phyloP scores from a whole-genome alignment of 2,113 vertebrate genomes.

The Brachypteracias leptosomus region DNA sequence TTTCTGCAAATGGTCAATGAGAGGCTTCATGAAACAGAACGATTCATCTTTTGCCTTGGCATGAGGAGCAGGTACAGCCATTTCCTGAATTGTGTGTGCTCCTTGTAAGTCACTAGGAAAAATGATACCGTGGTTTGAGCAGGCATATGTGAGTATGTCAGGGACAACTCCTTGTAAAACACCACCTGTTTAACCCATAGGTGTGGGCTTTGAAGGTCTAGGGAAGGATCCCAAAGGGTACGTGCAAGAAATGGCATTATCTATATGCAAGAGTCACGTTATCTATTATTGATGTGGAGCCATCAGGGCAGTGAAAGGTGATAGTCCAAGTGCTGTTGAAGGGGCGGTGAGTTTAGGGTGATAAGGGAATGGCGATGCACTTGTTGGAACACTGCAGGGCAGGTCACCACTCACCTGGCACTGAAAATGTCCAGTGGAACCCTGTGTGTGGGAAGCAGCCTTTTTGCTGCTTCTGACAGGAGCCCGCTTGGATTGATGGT shows the following conservation, averaged over 20 bases:
- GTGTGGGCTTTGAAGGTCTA: neutral
- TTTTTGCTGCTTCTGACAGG: neutral
- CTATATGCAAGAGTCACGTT: neutral
- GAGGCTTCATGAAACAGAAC: neutral
- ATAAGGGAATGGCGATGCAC: neutral
- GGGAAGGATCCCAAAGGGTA: neutral
- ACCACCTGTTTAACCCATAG: rapidly evolving
- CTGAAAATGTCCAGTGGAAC: neutral
- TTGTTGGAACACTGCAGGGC: neutral
- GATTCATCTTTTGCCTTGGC: neutral
- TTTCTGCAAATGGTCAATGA: neutral
- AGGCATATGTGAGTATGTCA: neutral
- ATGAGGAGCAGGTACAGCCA: neutral
- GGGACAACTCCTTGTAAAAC: neutral
- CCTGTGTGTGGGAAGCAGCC: neutral
- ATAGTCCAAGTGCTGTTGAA: neutral
- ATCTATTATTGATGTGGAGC: neutral
- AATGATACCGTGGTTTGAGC: neutral
- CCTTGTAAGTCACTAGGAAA: neutral
- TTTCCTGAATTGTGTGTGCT: neutral
- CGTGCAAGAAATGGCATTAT: neutral
- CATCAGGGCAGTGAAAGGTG: neutral
- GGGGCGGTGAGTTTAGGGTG: neutral
- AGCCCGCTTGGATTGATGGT: neutral
- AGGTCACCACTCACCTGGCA: neutral